Base-by-base conservation (phyloP, 2,113 vertebrate species). In the Pleuronectes platessa region DNA sequence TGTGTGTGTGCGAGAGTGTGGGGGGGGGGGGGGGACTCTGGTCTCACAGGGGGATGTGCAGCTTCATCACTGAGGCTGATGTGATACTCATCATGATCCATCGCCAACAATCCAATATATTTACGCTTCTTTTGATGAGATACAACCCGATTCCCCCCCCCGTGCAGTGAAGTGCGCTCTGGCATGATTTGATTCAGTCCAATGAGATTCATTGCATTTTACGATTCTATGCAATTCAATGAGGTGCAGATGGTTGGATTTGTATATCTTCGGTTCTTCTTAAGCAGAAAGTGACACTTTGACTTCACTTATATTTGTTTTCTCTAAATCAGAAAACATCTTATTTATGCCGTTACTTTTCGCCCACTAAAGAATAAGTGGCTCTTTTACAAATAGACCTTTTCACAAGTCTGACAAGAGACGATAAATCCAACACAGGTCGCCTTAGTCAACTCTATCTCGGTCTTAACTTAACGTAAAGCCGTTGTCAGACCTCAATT, bases 11-110 rank as follows among this genome's bases (percentile, higher is more conserved):
- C n/a, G n/a, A n/a, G n/a, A n/a, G 26, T 27, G 26, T 27, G 26
- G 26, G 2, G 26, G 2, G 26, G 5, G 5, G 20, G 76, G 63
- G 73, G 77, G 62, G 68, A 79, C 45, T 69, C 66, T 64, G 84
- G 24, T 76, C 68, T 56, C 61, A 70, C 64, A 40, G 5, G 12
- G 31, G 20, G 60, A 62, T 37, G 60, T 40, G 60, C 31, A 40
- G 35, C 35, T 13, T 18, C 60, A 21, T 40, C 60, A 21, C 60
- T 21, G 60, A 37, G 35, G 60, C 5, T 13, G 31, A 31, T 7
- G 31, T 31, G 31, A 40, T 11, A 62, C 60, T 13, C 60, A 14
- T 62, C 10, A 7, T 31, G 20, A 62, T 40, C 31, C 20, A 40
- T 40, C 31, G 6, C 15, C 58, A 20, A 7, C 11, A 6, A 31